Evolutionary conservation across 2,888 invertebrate genomes (phyloP).

Genomic region (Alcis repandata): DNA sequence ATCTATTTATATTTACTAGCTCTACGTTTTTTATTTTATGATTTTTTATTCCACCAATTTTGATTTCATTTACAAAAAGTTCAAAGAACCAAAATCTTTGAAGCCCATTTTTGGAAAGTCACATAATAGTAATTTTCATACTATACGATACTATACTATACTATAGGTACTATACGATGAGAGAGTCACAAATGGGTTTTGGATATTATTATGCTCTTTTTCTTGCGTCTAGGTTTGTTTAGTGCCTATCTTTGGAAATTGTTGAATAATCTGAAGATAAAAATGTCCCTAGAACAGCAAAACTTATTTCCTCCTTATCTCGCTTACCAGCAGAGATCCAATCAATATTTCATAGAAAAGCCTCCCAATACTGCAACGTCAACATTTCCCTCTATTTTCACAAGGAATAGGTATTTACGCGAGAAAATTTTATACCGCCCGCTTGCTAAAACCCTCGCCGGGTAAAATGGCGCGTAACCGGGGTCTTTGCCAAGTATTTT

Average conservation of each 20-base stretch:
- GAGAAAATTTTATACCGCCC: constrained; percentile 50
- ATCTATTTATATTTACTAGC: not conserved
- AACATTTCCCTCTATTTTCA: constrained; percentile 48
- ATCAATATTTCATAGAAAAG: constrained; percentile 42
- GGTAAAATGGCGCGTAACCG: constrained; percentile 47
- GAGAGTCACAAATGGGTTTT: too few species aligned
- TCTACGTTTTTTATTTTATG: not conserved
- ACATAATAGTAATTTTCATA: too few species aligned
- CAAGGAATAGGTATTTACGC: constrained; percentile 46
- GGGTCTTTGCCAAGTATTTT: constrained; percentile 64
- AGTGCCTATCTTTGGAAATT: too few species aligned
- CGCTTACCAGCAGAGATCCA: constrained; percentile 14
- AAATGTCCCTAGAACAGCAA: constrained; percentile 1
- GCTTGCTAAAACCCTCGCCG: constrained; percentile 49
- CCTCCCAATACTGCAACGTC: constrained; percentile 48
- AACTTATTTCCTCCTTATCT: constrained; percentile 24
- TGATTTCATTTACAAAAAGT: too few species aligned
- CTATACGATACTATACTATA: too few species aligned
- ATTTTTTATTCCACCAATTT: not conserved
- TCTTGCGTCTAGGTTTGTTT: too few species aligned
- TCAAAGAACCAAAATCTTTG: too few species aligned
- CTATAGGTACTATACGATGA: too few species aligned
- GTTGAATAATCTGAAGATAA: too few species aligned
- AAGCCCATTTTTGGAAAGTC: too few species aligned
- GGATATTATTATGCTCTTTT: too few species aligned